These are phyloP conservation scores for Drosophila ercepeae DNA, from an alignment of 1,140 invertebrate genomes.

Conservation along the genomic window DNA sequence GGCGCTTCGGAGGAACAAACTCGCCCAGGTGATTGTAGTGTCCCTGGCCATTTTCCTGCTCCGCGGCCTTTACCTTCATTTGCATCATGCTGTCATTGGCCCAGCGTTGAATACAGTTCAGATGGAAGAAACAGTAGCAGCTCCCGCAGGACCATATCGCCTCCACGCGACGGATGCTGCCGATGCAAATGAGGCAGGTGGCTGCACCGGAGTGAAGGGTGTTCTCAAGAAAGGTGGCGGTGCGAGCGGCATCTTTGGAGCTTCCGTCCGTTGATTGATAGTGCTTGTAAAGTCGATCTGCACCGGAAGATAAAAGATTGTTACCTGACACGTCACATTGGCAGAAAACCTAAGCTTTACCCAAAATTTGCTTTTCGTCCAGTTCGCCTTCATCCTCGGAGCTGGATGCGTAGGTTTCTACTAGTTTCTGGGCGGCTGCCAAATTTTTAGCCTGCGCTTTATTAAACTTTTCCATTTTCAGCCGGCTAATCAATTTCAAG, in stretches of 20 bases:
- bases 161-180: slow-evolving; percentile 92
- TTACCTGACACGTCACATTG: slow-evolving; percentile 61
- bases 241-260: slow-evolving; percentile 85
- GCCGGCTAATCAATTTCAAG: slow-evolving; percentile 31
- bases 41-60: slow-evolving; percentile 52
- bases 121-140: slow-evolving; percentile 88
- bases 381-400: slow-evolving; percentile 86
- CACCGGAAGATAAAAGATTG: slow-evolving; percentile 1
- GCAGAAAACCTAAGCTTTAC: slow-evolving; percentile 58
- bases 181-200: slow-evolving; percentile 96
- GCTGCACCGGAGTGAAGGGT: slow-evolving; percentile 90
- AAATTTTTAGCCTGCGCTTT: slow-evolving; percentile 86
- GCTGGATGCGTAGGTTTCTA: slow-evolving; percentile 85
- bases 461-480: slow-evolving; percentile 64
- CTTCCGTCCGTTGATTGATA: slow-evolving; percentile 30
- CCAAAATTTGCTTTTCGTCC: slow-evolving; percentile 84
- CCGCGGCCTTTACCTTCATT: slow-evolving; percentile 84
- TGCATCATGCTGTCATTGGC: slow-evolving; percentile 91
- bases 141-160: slow-evolving; percentile 85
- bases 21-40: slow-evolving; percentile 76
- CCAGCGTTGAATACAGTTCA: slow-evolving; percentile 96
- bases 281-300: slow-evolving; percentile 66
- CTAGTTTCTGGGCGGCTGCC: slow-evolving; percentile 85
- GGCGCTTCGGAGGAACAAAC: slow-evolving; percentile 74
- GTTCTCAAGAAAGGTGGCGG: slow-evolving; percentile 89